Evolutionary conservation across 2,888 invertebrate genomes (phyloP), one percentile per base, ranked within the genome.

Genomic region (Meghimatium bilineatum): DNA sequence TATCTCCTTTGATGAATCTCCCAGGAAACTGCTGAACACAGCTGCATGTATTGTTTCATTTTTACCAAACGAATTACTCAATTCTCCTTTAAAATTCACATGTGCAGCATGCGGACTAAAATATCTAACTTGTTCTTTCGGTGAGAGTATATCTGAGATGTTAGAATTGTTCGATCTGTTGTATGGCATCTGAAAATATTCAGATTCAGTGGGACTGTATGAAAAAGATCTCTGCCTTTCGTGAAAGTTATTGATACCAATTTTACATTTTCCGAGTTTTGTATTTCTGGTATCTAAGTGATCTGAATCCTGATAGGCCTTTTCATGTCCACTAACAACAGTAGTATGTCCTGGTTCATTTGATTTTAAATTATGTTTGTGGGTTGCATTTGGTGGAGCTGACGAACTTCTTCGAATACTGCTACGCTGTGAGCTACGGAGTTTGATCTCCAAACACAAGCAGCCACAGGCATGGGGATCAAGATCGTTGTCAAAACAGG

Each of bases 401-500:
- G 69, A 79, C 26, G 36, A 3, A 49, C 52, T 79, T 69, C 49
- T 79, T 36, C 26, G 12, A 17, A 5, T 12, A 38, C 36, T 36
- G 0, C 36, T 34, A 38, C 63, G 20, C 17, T 52, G 67, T 32
- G 67, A 36, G 23, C 38, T 26, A 5, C 79, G 67, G 12, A 79
- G 79, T 69, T 79, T 79, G 69, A 79, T 60, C 52, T 79, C 79
- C 44, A 79, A 49, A 44, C 79, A 79, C 67, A 79, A 49, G 49
- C 67, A 79, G 17, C 79, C 79, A 32, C 79, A 79, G 10, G 79
- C 0, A n/a, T 67, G 32, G 12, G 79, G 79, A n/a, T 69, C 79
- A 67, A 69, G 32, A 23, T 69, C 69, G 49, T 20, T 29, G 1
- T 49, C 69, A 32, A 38, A 79, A 52, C 79, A 78, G 29, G 56